Conservation (phyloP, 2,888 invertebrate species). For the Amblyjoppa proteus region DNA sequence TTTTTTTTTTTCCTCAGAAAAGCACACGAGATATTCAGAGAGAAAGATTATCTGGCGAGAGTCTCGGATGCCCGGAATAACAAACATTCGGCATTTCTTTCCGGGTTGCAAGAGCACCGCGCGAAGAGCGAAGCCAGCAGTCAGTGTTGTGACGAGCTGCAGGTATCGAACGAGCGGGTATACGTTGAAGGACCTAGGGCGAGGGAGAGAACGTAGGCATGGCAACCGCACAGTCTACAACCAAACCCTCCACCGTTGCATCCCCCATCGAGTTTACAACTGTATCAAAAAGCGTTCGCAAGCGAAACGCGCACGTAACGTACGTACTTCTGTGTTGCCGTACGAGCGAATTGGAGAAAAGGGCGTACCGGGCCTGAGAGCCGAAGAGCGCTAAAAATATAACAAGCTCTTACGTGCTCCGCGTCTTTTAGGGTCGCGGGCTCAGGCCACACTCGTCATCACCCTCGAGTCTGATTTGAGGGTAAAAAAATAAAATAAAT, state of each 20-base stretch:
- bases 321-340: background rate
- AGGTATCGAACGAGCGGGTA: conserved; percentile 74
- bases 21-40: background rate
- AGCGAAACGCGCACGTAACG: conserved; percentile 19
- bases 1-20: background rate
- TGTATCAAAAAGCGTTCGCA: conserved; percentile 69
- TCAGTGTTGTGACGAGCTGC: conserved; percentile 56
- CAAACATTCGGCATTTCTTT: conserved; percentile 39
- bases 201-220: conserved; percentile 78
- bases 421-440: conserved; percentile 17
- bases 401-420: conserved; percentile 35
- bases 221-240: conserved; percentile 78
- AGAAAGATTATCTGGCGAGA: conserved; percentile 22
- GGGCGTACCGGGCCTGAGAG: background rate
- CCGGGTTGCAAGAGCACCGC: conserved; percentile 26
- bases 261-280: conserved; percentile 72
- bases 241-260: conserved; percentile 55
- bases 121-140: conserved; percentile 33
- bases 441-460: conserved; percentile 11
- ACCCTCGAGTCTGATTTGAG: conserved; percentile 10
- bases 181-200: conserved; percentile 65
- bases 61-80: conserved; percentile 37
- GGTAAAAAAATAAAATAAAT: conserved; percentile 21
- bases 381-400: conserved; percentile 14
- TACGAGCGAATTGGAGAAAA: background rate